Conservation (phyloP, 2,113 vertebrate genomes). For the Centropus unirufus region DNA sequence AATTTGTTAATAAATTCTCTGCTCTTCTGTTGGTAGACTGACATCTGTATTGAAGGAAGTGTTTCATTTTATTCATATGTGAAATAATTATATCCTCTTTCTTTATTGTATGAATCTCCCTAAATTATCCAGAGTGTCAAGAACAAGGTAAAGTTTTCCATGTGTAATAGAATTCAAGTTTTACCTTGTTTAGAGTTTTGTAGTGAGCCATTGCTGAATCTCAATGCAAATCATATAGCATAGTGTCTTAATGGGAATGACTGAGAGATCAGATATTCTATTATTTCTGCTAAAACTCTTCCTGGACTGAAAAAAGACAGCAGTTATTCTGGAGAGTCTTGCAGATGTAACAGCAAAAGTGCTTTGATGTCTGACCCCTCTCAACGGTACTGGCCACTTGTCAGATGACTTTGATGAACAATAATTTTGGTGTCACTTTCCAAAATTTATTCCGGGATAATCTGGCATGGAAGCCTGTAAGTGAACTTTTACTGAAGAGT, state of each 20-base stretch:
- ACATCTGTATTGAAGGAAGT: background rate
- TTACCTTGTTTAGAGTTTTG: background rate
- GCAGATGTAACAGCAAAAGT: background rate
- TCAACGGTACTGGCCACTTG: background rate
- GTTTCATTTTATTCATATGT: background rate
- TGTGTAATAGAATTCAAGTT: background rate
- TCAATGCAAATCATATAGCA: background rate
- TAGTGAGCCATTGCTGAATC: background rate
- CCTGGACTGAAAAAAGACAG: background rate
- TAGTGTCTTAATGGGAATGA: background rate
- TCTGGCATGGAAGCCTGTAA: background rate
- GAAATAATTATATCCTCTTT: background rate
- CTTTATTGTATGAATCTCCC: background rate
- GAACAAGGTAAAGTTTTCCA: background rate
- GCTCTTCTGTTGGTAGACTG: background rate
- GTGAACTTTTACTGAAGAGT: background rate
- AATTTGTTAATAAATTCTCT: background rate
- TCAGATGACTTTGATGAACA: background rate
- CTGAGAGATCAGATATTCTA: background rate
- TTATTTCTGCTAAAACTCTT: background rate
- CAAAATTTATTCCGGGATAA: conserved; percentile 8
- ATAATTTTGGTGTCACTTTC: background rate
- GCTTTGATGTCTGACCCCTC: background rate
- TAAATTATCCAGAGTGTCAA: background rate
- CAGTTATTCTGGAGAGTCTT: background rate